These are phyloP conservation scores for Pseudeuparius sepicola DNA, from an alignment of 2,888 invertebrate genomes.

Conservation along the genomic window DNA sequence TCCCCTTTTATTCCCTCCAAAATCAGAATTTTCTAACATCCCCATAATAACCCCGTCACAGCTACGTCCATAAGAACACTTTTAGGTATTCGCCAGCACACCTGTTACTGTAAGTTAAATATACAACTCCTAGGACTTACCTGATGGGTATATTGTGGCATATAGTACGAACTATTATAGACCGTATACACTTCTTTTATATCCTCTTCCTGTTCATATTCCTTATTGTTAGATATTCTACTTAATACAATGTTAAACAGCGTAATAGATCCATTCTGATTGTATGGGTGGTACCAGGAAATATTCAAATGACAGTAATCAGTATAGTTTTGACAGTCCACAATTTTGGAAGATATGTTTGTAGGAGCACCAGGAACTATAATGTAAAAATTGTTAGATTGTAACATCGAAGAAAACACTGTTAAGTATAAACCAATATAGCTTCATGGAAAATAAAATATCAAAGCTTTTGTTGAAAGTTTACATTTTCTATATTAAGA, in stretches of 20 bases:
- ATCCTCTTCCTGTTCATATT: constrained; percentile 22
- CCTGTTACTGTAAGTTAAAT: no score
- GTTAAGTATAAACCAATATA: no score
- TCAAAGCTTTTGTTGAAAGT: no score
- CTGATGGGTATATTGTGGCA: constrained; percentile 29
- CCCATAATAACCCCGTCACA: no score
- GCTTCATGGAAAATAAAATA: no score
- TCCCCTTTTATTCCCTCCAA: no score
- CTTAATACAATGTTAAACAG: constrained; percentile 32
- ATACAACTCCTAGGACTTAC: no score
- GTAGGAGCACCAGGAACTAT: constrained; percentile 32
- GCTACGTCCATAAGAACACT: no score
- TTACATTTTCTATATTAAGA: no score
- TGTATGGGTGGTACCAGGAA: constrained; percentile 33
- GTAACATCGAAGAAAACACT: constrained; percentile 6
- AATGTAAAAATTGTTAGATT: constrained; percentile 10
- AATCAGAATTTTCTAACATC: no score
- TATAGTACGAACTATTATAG: constrained; percentile 25
- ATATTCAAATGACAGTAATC: constrained; percentile 34
- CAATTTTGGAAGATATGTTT: constrained; percentile 31
- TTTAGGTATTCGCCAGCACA: no score
- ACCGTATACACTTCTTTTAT: constrained; percentile 31
- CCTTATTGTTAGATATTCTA: constrained; percentile 23
- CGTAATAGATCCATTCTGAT: constrained; percentile 33
- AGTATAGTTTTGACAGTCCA: constrained; percentile 26